A percentile compares a stretch with the other conserved stretches of the same genome.
phyloP scores from a whole-genome alignment of 2,113 vertebrate genomes.

The Potamarius usumacintae region DNA sequence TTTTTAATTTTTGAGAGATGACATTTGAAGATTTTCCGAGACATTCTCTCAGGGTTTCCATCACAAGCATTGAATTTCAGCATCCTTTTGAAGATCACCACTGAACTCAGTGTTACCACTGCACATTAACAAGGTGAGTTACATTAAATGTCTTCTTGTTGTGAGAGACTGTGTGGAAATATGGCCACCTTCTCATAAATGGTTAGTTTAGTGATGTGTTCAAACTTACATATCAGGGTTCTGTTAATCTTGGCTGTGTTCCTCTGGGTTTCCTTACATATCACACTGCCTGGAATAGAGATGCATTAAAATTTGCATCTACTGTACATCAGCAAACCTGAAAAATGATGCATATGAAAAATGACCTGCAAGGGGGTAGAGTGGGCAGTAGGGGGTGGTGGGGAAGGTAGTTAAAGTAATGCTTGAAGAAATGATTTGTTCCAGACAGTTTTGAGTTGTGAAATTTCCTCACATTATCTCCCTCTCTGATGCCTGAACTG shows the following conservation, averaged over 20 bases:
- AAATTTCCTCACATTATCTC: constrained; percentile 57
- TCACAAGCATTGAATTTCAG: neutral
- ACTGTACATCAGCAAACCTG: constrained; percentile 12
- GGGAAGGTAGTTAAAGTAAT: neutral
- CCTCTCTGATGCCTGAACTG: constrained; percentile 46
- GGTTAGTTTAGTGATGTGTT: neutral
- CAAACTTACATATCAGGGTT: neutral
- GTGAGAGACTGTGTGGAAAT: constrained; percentile 2
- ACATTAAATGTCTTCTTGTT: neutral
- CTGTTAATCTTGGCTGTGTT: constrained; percentile 44
- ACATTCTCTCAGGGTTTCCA: neutral
- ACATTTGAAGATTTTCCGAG: neutral
- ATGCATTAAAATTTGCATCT: neutral
- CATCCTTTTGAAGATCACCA: neutral
- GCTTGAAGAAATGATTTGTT: constrained; percentile 43
- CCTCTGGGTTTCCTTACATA: neutral
- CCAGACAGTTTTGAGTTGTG: constrained; percentile 24
- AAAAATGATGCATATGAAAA: constrained; percentile 6
- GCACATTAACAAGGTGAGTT: neutral
- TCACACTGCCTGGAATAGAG: constrained; percentile 27
- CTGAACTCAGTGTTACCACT: neutral
- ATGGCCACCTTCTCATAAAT: constrained; percentile 5
- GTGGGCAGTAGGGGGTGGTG: neutral
- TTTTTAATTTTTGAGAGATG: neutral
- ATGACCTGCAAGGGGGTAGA: neutral